These are phyloP conservation scores for Bilobella aurantiaca DNA, from an alignment of 1,140 invertebrate species.

Conservation along the genomic window DNA sequence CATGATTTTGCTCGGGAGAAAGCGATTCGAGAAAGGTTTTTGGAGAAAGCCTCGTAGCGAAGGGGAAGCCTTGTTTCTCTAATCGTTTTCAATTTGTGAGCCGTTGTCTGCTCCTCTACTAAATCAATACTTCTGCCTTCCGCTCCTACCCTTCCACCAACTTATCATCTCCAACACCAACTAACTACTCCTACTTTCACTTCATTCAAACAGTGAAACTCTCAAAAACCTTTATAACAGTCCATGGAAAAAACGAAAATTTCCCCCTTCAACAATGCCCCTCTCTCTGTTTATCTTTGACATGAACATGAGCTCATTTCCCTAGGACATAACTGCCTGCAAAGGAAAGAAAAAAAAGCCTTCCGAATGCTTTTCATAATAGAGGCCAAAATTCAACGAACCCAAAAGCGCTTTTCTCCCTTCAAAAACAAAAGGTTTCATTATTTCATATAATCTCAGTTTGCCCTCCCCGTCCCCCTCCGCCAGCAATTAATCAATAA, in stretches of 20 bases:
- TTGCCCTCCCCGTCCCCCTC: too few species aligned
- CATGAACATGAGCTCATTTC: not conserved
- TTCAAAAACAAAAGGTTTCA: too few species aligned
- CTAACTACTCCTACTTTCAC: not conserved
- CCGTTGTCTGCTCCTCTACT: slow-evolving; percentile 26
- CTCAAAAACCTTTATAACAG: too few species aligned
- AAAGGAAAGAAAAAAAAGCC: not conserved
- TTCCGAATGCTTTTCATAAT: not conserved
- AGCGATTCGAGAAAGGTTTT: not conserved
- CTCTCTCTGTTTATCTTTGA: not conserved
- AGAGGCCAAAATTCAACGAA: not conserved
- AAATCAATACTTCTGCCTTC: slow-evolving; percentile 28
- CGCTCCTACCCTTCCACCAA: not conserved
- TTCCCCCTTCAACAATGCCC: not conserved
- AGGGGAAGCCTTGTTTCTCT: slow-evolving; percentile 23
- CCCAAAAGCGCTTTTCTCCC: too few species aligned
- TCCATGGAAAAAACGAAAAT: not conserved
- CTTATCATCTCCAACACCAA: not conserved
- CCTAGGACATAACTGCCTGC: not conserved
- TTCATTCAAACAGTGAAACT: slow-evolving; percentile 1
- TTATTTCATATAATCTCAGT: too few species aligned
- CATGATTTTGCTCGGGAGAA: not conserved
- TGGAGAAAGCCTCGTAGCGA: slow-evolving; percentile 7
- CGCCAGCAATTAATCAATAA: not conserved
- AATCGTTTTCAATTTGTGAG: slow-evolving; percentile 30